Base-by-base conservation (phyloP, 1,140 invertebrate genomes). In the Littorina saxatilis region DNA sequence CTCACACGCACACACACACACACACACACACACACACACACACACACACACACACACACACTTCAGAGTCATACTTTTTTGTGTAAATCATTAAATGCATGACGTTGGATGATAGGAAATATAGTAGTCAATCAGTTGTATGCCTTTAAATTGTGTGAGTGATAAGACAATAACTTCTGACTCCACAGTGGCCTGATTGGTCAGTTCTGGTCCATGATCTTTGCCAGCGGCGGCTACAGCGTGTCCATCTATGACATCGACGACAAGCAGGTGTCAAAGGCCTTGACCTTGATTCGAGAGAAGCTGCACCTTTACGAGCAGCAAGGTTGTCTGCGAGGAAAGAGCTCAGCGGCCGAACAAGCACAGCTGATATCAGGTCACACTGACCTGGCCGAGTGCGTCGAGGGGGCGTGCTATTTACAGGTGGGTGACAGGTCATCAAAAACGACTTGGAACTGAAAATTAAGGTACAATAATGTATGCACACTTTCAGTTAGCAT, bases 221-320 rank as follows among this genome's bases (percentile, higher is more conserved):
- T 90, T 87, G 85, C 85, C 35, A 82, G 96, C 23, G 96, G 95
- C 43, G 97, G 97, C 9, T 98, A 98, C 90, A 93, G 96, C 90
- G 97, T 98, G 23, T 93, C 93, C 7, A 93, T 99, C 40, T 99
- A 95, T 91, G 98, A 99, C 90, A 95, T 97, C 50, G 92, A 96
- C 29, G 93, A 94, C n/a, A 93, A 96, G 75, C 96, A 96, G 91
- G 94, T 98, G 40, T 91, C 82, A 5, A 29, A 52, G 58, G 96
- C 97, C 0, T 90, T 97, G 0, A 93, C 93, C 37, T 95, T 96
- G 85, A 96, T 98, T 68, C 91, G 95, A 84, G 90, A 94, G 9
- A 96, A 97, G 88, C 91, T 98, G 29, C 93, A 94, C 37, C 93
- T 93, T 9, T 93, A 98, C 40, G 95, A 98, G 92, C 91, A 93